Base-by-base conservation (phyloP, 35 echinoderm and acorn worm genomes). In the Heliocidaris tuberculata region DNA sequence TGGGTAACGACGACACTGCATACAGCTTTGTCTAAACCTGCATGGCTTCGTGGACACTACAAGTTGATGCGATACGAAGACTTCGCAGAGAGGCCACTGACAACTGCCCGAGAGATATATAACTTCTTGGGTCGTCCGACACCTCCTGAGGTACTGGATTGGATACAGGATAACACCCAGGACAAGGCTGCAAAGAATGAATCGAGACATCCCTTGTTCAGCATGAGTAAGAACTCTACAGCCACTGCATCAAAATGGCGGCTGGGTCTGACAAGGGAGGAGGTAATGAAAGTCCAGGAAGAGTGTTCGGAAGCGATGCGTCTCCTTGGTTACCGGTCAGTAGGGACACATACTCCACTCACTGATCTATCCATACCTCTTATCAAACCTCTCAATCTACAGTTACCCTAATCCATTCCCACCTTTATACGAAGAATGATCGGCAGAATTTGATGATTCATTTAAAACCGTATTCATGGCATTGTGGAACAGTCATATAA, bases 11-110 rank as follows among this genome's bases (percentile, higher is more conserved):
- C 94, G 17, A 97, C 97, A 65, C 88, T 99, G 48, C 50, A 93
- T 2, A 94, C 60, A 89, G 98, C 95, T 54, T 49, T 95, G 2
- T 32, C 93, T 15, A 88, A 60, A 31, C 98, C 98, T 12, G 86
- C 35, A 32, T 99, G 98, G 98, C 78, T 97, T 19, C 48, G 89
- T 94, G 96, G 93, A 11, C 95, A 30, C 29, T 99, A 99, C 48
- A 97, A 94, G 85, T 78, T 99, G 27, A 87, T 99, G 24, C 94
- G 98, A 5, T 99, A 97, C 85, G 98, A 99, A 59, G 98, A 99
- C 70, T 93, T 97, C 6, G 97, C 98, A 11, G 47, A 32, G 27
- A 94, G 96, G 5, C 98, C 98, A 56, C 9, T 96, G 0, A 48
- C 93, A 35, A 95, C 95, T 9, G 95, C 97, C 17, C n/a, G 78